Percentiles rank a stretch among this genome's conserved stretches.
These are phyloP conservation scores for Euzetes globulus DNA, from an alignment of 2,888 invertebrate genomes.

Conservation along the genomic window DNA sequence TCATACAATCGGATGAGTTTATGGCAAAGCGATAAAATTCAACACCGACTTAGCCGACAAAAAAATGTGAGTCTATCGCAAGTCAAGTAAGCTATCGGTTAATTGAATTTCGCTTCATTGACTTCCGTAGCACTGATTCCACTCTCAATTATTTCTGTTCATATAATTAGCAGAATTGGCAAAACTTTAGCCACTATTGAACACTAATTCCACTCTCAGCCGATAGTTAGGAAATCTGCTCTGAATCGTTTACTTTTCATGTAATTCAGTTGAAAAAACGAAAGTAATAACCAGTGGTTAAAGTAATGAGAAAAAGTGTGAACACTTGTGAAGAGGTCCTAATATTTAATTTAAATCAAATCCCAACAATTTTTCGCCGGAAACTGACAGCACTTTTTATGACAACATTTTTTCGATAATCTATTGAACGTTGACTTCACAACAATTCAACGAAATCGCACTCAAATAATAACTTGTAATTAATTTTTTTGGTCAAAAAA, in stretches of 20 bases:
- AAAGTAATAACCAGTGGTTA: background rate
- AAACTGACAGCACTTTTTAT: slow-evolving; percentile 10
- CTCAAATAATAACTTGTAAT: slow-evolving; percentile 16
- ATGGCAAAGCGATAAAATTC: background rate
- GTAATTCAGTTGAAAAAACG: slow-evolving; percentile 11
- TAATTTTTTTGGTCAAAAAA: slow-evolving; percentile 10
- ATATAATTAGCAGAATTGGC: slow-evolving; percentile 27
- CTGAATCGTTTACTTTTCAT: slow-evolving; percentile 23
- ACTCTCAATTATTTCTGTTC: background rate
- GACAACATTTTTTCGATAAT: background rate
- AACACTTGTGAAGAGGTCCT: background rate
- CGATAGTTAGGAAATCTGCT: slow-evolving; percentile 18
- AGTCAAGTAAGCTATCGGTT: slow-evolving; percentile 19
- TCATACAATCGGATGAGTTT: background rate
- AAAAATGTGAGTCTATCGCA: background rate
- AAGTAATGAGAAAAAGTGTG: background rate
- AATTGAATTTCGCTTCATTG: slow-evolving; percentile 27
- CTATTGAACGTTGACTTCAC: background rate
- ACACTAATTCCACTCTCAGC: background rate
- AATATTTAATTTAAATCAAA: slow-evolving; percentile 29
- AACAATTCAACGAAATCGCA: background rate
- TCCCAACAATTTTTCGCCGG: background rate
- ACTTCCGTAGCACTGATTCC: no score
- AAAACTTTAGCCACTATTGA: background rate
- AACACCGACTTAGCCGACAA: background rate